Evolutionary conservation across 2,797 vertebrate genomes (phyloP), one percentile per base, ranked within the genome.

Genomic region (Lepilemur septentrionalis): DNA sequence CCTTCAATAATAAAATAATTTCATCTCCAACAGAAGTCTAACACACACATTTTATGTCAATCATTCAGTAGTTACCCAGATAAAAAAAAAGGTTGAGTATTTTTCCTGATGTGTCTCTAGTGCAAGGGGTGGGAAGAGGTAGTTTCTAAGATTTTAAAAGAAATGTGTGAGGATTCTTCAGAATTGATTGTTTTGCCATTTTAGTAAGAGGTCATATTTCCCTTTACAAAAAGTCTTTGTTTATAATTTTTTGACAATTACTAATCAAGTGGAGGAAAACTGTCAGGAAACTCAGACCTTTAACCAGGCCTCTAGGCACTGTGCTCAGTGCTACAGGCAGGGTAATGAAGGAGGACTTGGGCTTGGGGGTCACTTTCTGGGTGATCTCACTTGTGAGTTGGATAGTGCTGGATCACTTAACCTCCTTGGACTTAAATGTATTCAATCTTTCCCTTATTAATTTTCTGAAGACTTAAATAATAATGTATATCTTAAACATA

Each of bases 401-500:
- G 7, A 4, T 67, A 17, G 28, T 41, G 11, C n/a, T 73, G 46
- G 46, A 52, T 93, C 35, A 55, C 25, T 80, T 80, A 76, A 73
- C 9, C 7, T 87, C 25, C 50, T 72, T 81, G 61, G 81, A 87
- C 35, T 59, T 92, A 73, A 91, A 90, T 73, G 28, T 72, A 63
- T 84, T 93, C 41, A 73, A 22, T 73, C 28, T 91, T 90, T 81
- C 65, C 32, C 70, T 93, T 69, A 78, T 72, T 90, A 81, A n/a
- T 90, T 92, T 89, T 73, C 30, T 91, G 59, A 88, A 89, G 76
- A 89, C 7, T 63, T 95, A 86, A 73, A 46, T 72, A 82, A 81
- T 83, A 83, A 81, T 23, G 8, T 72, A 13, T 43, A 18, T 65
- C 52, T 85, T 73, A 81, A 20, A 79, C 13, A 65, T 50, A 95